Base-by-base conservation (phyloP, 2,888 invertebrate species). In the Lasioglossum vierecki region DNA sequence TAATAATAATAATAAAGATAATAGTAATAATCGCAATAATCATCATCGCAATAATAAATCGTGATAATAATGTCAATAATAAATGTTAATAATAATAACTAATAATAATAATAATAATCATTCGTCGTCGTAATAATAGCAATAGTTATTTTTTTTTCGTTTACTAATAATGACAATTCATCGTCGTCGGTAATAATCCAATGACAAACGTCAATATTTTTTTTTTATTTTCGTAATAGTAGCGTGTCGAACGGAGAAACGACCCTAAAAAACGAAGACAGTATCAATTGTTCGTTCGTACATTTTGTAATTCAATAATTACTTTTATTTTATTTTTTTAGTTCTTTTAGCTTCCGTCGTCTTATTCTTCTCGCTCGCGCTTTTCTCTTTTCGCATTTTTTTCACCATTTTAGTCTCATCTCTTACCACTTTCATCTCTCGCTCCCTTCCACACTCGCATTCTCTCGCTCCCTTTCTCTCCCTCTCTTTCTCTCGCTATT, bases 281-380 rank as follows among this genome's bases (percentile, higher is more conserved):
- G 93, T 93, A 93, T 93, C 92, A 93, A 93, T 84, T 93, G 93
- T 93, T 93, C 91, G 93, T 93, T 93, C 92, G 92, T 93, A 93
- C 93, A 93, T 92, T 92, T 93, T 93, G 91, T 92, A 68, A 68
- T 83, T 84, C 88, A 57, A 57, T 57, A 57, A 57, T 57, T 57
- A 57, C 57, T 57, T 57, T 57, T 57, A 88, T 68, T 35, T 90
- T 79, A 41, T n/a, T 79, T 82, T 89, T 91, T 87, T 87, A 35
- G 26, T 88, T 87, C 89, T 92, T 91, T 92, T 92, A 92, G 91
- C 93, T 93, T 92, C 91, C 92, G 91, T 89, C 91, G 91, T 91
- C 92, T 91, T 92, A 91, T 90, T 92, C 91, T 91, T 92, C 86
- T 88, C 91, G 89, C 92, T 92, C 89, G 90, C 91, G 90, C 91